Evolutionary conservation across 2,888 invertebrate genomes (phyloP).

Genomic region (Spialia ferax): DNA sequence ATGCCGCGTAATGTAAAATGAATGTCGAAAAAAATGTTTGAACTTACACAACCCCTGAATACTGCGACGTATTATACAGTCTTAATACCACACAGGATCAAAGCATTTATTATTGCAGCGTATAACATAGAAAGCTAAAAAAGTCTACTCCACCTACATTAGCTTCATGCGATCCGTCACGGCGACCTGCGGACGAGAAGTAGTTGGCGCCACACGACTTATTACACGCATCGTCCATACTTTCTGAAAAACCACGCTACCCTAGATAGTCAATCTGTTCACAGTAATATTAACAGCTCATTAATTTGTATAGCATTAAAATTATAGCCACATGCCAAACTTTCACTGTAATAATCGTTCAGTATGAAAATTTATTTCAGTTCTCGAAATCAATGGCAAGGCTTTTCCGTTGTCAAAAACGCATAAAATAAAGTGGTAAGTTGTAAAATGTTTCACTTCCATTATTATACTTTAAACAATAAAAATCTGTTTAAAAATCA

Average conservation of each 20-base stretch:
- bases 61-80: too few species aligned
- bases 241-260: slow-evolving; percentile 14
- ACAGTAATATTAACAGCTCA: slow-evolving; percentile 6
- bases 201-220: slow-evolving; percentile 28
- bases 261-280: slow-evolving; percentile 21
- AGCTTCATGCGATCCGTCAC: slow-evolving; percentile 16
- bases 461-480: too few species aligned
- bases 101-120: too few species aligned
- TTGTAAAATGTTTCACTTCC: too few species aligned
- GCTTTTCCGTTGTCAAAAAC: background rate
- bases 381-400: background rate
- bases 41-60: too few species aligned
- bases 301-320: slow-evolving; percentile 1
- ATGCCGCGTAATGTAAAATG: too few species aligned
- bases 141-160: slow-evolving; percentile 18
- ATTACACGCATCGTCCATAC: slow-evolving; percentile 16
- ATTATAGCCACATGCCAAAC: background rate
- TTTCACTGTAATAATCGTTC: background rate
- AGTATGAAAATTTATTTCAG: background rate
- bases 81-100: too few species aligned
- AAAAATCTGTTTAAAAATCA: background rate
- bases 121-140: too few species aligned
- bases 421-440: too few species aligned
- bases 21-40: too few species aligned
- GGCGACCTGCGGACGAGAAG: slow-evolving; percentile 12